Evolutionary conservation across 2,888 invertebrate genomes (phyloP).

Genomic region (Drosophila setosimentum): DNA sequence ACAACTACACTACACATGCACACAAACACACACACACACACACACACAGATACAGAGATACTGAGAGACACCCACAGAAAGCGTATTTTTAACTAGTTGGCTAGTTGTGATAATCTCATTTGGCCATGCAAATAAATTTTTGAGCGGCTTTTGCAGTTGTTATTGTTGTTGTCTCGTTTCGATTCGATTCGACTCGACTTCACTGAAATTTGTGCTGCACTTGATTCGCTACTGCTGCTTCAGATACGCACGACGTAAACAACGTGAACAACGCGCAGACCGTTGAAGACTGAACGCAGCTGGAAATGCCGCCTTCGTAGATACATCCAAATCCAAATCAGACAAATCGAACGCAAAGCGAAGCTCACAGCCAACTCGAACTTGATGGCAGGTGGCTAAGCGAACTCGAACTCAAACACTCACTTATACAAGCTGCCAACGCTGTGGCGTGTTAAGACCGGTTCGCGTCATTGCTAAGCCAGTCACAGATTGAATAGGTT

Average conservation of each 20-base stretch:
- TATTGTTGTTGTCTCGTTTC: slow-evolving; percentile 22
- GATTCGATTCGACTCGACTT: slow-evolving; percentile 14
- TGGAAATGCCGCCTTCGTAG: slow-evolving; percentile 17
- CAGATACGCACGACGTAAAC: slow-evolving; percentile 31
- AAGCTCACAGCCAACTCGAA: slow-evolving; percentile 67
- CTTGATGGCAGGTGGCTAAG: slow-evolving; percentile 19
- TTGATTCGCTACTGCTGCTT: slow-evolving; percentile 6
- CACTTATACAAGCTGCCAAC: slow-evolving; percentile 48
- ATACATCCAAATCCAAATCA: slow-evolving; percentile 5
- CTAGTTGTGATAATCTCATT: slow-evolving; percentile 16
- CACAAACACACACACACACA: slow-evolving; percentile 7
- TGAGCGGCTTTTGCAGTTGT: slow-evolving; percentile 17
- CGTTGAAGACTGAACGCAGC: slow-evolving; percentile 66
- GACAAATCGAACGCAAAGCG: slow-evolving; percentile 36
- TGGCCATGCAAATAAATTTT: slow-evolving; percentile 16
- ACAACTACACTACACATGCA: slow-evolving; percentile 25
- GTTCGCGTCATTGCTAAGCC: slow-evolving; percentile 55
- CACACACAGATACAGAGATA: too few species aligned
- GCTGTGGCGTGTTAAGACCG: background rate
- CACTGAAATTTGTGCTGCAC: background rate
- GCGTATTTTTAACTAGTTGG: slow-evolving; percentile 32
- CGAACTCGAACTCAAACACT: slow-evolving; percentile 3
- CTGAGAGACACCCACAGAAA: slow-evolving; percentile 4
- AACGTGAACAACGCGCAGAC: slow-evolving; percentile 62
- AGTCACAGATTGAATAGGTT: background rate